Base-by-base conservation (phyloP, 1,140 invertebrate genomes). In the Drosophila varians region DNA sequence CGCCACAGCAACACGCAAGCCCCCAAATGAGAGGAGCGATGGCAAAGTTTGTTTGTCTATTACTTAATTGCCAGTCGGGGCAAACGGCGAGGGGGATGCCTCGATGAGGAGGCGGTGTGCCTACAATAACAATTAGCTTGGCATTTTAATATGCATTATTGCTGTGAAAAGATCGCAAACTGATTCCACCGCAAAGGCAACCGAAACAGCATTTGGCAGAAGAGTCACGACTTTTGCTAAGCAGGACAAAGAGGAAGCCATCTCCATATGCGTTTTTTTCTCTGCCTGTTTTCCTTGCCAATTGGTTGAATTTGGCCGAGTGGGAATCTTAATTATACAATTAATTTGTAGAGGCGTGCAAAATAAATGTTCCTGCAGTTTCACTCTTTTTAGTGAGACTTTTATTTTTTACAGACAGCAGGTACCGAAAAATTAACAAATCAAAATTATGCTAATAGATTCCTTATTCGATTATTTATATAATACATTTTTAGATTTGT, bases 101-200 rank as follows among this genome's bases (percentile, higher is more conserved):
- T 45, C 19, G 66, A 49, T 19, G 31, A n/a, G 62, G 12, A 47
- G 26, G 34, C 23, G 65, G 56, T 31, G 51, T 60, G 46, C 18
- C 77, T 65, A 75, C 57, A 87, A 87, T 82, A 88, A 87, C 82
- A 87, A 87, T 87, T 87, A 87, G 82, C 83, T 60, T 87, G 82
- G 82, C 82, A 87, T 87, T 87, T 87, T 87, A 88, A 87, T 87
- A 88, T 87, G 83, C 82, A 86, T 86, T 86, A 86, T 84, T 79
- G 75, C 57, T 55, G 83, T 62, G 73, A 87, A 77, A 75, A 87
- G 82, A 87, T 87, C 83, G 77, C 69, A 87, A 74, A 82, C 82
- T 65, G 83, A 87, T 87, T 87, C 72, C 83, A 36, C 78, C 53
- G 73, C 68, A 26, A 18, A 56, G 26, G n/a, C 57, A 18, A 8